phyloP scores from a whole-genome alignment of 1,140 invertebrate species.

The Pentalonia nigronervosa region DNA sequence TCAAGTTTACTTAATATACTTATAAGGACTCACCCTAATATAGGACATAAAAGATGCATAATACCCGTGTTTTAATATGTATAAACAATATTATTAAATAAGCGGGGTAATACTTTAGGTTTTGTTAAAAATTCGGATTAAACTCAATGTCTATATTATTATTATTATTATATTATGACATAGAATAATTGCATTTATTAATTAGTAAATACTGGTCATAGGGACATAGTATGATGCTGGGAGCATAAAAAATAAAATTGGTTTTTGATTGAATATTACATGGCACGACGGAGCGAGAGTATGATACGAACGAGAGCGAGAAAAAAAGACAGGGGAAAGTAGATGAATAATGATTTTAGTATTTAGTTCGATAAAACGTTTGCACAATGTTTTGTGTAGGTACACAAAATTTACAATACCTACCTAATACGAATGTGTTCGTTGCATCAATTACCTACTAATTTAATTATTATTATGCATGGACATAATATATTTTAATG shows the following conservation, averaged over 20 bases:
- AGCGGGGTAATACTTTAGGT: background rate
- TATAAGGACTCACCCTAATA: background rate
- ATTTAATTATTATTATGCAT: background rate
- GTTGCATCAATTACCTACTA: background rate
- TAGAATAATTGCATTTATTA: background rate
- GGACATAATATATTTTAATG: background rate
- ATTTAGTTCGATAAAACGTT: background rate
- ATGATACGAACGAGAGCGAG: background rate
- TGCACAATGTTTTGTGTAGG: background rate
- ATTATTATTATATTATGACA: background rate
- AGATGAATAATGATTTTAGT: constrained; percentile 13
- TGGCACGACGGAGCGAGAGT: background rate
- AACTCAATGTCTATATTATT: background rate
- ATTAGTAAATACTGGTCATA: background rate
- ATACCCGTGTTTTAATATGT: background rate
- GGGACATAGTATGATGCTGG: background rate
- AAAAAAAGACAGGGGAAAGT: background rate
- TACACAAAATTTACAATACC: background rate
- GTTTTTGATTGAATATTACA: background rate
- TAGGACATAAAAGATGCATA: background rate
- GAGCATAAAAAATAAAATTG: background rate
- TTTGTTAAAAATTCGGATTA: background rate
- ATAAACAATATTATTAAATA: background rate
- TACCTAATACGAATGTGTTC: background rate
- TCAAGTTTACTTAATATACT: background rate